Evolutionary conservation across 1,140 invertebrate species (phyloP), one percentile per base, ranked within the genome.

Genomic region (Lasaia peninsularis): DNA sequence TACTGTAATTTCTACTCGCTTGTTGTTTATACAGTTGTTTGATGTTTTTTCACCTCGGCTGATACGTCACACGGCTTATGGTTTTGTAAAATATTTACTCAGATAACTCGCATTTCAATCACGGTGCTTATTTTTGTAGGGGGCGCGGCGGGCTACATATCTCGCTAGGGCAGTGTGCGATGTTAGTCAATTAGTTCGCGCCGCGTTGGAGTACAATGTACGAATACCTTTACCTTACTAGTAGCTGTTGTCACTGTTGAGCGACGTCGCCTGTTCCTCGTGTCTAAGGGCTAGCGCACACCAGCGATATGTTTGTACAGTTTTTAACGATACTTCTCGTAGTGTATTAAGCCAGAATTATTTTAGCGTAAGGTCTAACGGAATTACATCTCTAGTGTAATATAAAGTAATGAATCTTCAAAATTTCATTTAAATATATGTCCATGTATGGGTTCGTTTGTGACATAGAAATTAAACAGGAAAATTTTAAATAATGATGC

Each of bases 301-400:
- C 9, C 24, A 40, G 50, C 35, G 71, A 80, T 71, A 84, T 80
- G 80, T 88, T 88, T 88, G 85, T 88, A 86, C 82, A 88, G 85
- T 86, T 87, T 84, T 87, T 86, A 86, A 82, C 72, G 70, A 81
- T 85, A 86, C 80, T 85, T 88, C 81, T 86, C 77, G 75, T 86
- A 86, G 85, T 63, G 67, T 56, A 73, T 62, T 85, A 88, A 85
- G 85, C 80, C 78, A 86, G 72, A 86, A 88, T 84, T 83, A 84
- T 88, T 84, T 81, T 81, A 84, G 71, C 52, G 44, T 86, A 88
- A 86, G 80, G 82, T 86, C 85, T 86, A 85, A 88, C 85, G 81
- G 85, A 88, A 88, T 86, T 86, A 83, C 80, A 78, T 69, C 74
- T 69, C 74, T 86, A 86, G 77, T 85, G 81, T 88, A 83, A 71